phyloP scores from a whole-genome alignment of 1,140 invertebrate species.

The Laupala kohalensis region DNA sequence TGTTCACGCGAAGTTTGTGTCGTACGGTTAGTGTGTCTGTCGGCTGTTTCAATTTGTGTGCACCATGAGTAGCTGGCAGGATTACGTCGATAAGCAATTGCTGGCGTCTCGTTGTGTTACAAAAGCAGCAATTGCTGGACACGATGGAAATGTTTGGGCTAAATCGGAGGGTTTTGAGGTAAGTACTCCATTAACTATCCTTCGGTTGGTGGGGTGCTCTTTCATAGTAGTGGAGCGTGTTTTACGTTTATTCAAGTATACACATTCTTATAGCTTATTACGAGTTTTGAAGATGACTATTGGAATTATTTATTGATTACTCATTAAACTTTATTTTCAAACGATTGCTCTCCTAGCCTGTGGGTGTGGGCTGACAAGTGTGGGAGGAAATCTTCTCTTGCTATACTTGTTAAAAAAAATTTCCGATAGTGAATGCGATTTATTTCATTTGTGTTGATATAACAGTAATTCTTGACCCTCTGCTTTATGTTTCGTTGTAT shows the following conservation, averaged over 20 bases:
- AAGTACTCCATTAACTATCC: conserved; percentile 34
- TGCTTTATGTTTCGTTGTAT: background rate
- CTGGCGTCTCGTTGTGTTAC: conserved; percentile 82
- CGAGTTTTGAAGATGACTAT: too few species aligned
- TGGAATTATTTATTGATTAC: too few species aligned
- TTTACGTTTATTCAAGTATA: background rate
- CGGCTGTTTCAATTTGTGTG: conserved; percentile 9
- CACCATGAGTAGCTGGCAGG: conserved; percentile 94
- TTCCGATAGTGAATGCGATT: background rate
- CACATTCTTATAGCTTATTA: too few species aligned
- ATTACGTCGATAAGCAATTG: conserved; percentile 95
- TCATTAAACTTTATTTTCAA: too few species aligned
- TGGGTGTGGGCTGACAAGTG: background rate
- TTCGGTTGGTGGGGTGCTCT: background rate
- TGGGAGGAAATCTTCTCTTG: background rate
- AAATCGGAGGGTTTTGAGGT: conserved; percentile 86
- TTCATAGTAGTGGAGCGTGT: background rate
- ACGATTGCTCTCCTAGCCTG: background rate
- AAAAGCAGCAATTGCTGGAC: conserved; percentile 86
- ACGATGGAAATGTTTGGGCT: conserved; percentile 89
- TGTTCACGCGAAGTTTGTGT: conserved; percentile 14
- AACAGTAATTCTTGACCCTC: background rate
- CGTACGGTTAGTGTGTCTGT: conserved; percentile 9
- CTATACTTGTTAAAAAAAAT: background rate
- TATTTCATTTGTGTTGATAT: background rate